Percentiles rank a stretch among this genome's conserved stretches.
These are phyloP conservation scores for Orgyia antiqua DNA, from an alignment of 2,888 invertebrate species.

Conservation along the genomic window DNA sequence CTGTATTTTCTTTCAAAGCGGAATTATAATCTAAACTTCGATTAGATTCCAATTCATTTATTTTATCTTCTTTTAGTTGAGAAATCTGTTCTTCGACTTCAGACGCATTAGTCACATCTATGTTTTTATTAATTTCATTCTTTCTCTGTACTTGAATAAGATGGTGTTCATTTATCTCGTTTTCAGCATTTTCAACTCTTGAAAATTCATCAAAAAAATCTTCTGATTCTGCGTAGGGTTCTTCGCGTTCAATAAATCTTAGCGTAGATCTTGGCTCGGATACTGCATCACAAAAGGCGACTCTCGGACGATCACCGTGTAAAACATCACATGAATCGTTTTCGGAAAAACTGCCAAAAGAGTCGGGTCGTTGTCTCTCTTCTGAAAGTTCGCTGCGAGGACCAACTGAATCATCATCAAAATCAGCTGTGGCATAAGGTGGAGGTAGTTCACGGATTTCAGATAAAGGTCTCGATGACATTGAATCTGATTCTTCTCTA, in stretches of 20 bases:
- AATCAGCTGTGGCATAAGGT: constrained; percentile 69
- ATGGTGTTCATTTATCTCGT: constrained; percentile 63
- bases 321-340: constrained; percentile 68
- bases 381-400: constrained; percentile 70
- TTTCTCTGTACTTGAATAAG: constrained; percentile 65
- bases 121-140: constrained; percentile 68
- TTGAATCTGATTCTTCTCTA: constrained; percentile 77
- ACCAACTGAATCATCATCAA: constrained; percentile 68
- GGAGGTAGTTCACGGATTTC: constrained; percentile 78
- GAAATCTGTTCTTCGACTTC: constrained; percentile 38
- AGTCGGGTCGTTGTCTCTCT: constrained; percentile 65
- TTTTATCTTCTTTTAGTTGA: constrained; percentile 45
- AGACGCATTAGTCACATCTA: constrained; percentile 44
- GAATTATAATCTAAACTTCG: constrained; percentile 51
- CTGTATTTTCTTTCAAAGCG: constrained; percentile 62
- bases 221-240: constrained; percentile 67
- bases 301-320: constrained; percentile 45
- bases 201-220: constrained; percentile 57
- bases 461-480: constrained; percentile 73
- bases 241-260: constrained; percentile 68
- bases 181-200: constrained; percentile 58
- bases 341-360: constrained; percentile 70
- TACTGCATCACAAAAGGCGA: constrained; percentile 60
- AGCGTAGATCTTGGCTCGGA: constrained; percentile 67
- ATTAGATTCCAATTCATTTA: constrained; percentile 55